These are phyloP conservation scores for Parapsyche elsis DNA, from an alignment of 1,140 invertebrate species.

Conservation along the genomic window DNA sequence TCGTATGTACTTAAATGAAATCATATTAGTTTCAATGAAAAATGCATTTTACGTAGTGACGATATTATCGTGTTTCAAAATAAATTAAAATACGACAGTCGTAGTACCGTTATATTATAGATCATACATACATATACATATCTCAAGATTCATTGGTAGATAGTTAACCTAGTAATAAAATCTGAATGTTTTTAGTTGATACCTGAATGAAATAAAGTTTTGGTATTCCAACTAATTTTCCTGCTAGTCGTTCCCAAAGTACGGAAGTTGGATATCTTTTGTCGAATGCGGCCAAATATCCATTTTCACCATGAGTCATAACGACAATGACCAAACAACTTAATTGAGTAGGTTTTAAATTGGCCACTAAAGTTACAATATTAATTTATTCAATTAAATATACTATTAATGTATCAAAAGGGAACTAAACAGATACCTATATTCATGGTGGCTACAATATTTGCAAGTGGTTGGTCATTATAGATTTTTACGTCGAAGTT, in stretches of 20 bases:
- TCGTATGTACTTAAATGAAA: neutral
- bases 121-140: too few relatives aligned
- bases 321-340: constrained; percentile 19
- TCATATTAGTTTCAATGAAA: too few relatives aligned
- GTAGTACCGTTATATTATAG: too few relatives aligned
- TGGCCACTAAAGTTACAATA: neutral
- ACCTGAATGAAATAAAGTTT: constrained; percentile 32
- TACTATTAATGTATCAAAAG: neutral
- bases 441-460: neutral
- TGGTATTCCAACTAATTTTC: constrained; percentile 9
- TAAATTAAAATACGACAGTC: too few relatives aligned
- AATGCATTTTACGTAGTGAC: too few relatives aligned
- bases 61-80: too few relatives aligned
- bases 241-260: neutral
- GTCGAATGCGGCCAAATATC: neutral
- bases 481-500: neutral
- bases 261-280: neutral
- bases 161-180: too few relatives aligned
- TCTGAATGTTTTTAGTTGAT: neutral
- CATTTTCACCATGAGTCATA: neutral
- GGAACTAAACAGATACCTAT: neutral
- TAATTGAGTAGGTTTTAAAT: neutral
- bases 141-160: too few relatives aligned
- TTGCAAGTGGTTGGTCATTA: neutral
- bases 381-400: neutral